Percentiles rank a stretch among this genome's conserved stretches.
Conservation (phyloP, 2,113 vertebrate genomes). For the Cephalopterus ornatus region DNA sequence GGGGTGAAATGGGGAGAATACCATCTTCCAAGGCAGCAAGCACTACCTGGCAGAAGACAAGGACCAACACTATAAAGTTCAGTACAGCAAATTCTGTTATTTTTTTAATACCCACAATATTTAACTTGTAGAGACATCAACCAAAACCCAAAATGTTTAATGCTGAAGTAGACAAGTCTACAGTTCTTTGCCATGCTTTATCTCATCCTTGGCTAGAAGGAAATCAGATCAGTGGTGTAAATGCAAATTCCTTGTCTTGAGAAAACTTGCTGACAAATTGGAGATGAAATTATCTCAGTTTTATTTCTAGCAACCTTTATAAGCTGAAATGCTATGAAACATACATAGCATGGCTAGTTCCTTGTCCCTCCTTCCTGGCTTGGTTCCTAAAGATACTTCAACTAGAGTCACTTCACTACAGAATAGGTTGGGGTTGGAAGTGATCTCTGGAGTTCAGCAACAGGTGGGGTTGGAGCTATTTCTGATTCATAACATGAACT, state of each 20-base stretch:
- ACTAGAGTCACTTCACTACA: not conserved
- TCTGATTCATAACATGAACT: not conserved
- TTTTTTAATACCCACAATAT: not conserved
- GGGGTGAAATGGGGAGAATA: not conserved
- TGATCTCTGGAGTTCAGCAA: not conserved
- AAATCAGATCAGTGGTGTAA: not conserved
- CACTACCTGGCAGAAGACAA: not conserved
- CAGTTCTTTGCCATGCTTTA: not conserved
- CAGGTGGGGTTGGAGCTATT: not conserved
- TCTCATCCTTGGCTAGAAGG: not conserved
- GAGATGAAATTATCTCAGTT: not conserved
- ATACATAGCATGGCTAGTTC: not conserved
- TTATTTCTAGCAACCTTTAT: not conserved
- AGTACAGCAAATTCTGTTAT: not conserved
- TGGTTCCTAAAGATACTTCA: not conserved
- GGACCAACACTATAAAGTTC: not conserved
- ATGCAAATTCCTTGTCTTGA: not conserved
- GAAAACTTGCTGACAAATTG: not conserved
- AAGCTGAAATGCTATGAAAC: not conserved
- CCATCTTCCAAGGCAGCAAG: not conserved
- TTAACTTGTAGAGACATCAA: not conserved
- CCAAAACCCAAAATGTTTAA: not conserved
- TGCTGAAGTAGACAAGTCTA: not conserved
- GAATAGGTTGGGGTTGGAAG: not conserved
- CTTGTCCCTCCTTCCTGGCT: rapidly evolving